These are phyloP conservation scores for Ibidorhyncha struthersii DNA, from an alignment of 2,113 vertebrate species.

Conservation along the genomic window DNA sequence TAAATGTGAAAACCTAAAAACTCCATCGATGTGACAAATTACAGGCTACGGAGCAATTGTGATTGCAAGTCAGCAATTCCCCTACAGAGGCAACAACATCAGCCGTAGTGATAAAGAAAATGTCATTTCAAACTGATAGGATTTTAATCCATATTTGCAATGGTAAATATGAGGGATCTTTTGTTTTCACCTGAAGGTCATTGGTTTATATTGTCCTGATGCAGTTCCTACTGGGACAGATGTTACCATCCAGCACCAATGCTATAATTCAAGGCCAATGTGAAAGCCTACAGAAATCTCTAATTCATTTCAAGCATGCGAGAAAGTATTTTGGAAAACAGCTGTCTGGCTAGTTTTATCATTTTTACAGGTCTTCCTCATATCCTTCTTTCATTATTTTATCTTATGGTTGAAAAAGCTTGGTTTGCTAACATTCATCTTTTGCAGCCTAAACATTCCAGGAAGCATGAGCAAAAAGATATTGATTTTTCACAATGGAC, in stretches of 20 bases:
- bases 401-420: not conserved
- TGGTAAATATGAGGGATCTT: not conserved
- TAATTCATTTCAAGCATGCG: not conserved
- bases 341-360: not conserved
- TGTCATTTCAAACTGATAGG: not conserved
- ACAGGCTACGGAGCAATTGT: not conserved
- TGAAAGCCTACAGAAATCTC: not conserved
- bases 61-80: not conserved
- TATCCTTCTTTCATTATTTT: not conserved
- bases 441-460: constrained; percentile 15
- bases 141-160: not conserved
- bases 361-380: not conserved
- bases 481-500: not conserved
- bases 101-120: rapidly evolving
- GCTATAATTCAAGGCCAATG: not conserved
- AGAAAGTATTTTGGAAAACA: not conserved
- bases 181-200: not conserved
- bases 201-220: not conserved
- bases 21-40: not conserved
- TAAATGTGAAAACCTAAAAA: not conserved
- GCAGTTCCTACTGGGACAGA: not conserved
- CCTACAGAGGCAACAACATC: not conserved
- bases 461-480: not conserved
- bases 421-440: not conserved
- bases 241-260: not conserved